Evolutionary conservation across 2,888 invertebrate genomes (phyloP).

Genomic region (Sylvicola cinctus): DNA sequence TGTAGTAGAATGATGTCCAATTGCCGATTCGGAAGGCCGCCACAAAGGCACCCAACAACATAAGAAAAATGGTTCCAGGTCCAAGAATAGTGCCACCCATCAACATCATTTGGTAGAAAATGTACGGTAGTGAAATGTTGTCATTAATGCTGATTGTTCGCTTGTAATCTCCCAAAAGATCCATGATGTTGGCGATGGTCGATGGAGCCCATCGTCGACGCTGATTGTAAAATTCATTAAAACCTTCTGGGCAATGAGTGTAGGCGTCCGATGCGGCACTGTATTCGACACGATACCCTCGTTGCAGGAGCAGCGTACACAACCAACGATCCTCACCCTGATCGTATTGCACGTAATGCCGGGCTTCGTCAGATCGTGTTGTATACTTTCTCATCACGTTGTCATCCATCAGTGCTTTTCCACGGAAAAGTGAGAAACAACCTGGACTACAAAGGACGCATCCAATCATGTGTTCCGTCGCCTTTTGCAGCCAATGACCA

Average conservation of each 20-base stretch:
- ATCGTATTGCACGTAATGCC: conserved; percentile 97
- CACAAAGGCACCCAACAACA: conserved; percentile 98
- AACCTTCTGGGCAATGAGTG: conserved; percentile 94
- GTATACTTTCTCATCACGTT: conserved; percentile 96
- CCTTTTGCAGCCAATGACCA: conserved; percentile 99
- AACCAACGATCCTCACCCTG: conserved; percentile 99
- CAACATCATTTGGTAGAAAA: conserved; percentile 73
- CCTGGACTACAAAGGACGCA: conserved; percentile 98
- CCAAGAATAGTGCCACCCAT: conserved; percentile 93
- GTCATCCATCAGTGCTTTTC: conserved; percentile 96
- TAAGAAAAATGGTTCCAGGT: conserved; percentile 94
- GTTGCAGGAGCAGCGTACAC: conserved; percentile 84
- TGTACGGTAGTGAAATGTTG: conserved; percentile 86
- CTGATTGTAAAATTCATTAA: conserved; percentile 97
- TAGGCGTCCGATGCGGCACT: conserved; percentile 99
- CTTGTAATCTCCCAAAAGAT: conserved; percentile 79
- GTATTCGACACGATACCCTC: conserved; percentile 95
- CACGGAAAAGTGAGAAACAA: conserved; percentile 92
- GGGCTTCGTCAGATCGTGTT: conserved; percentile 72
- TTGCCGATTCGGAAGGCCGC: conserved; percentile 93
- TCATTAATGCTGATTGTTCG: conserved; percentile 91
- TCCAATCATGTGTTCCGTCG: conserved; percentile 99
- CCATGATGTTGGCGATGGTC: conserved; percentile 97
- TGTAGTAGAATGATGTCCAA: conserved; percentile 91
- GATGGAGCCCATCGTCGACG: conserved; percentile 97